Evolutionary conservation across 1,140 invertebrate genomes (phyloP).

Genomic region (Lasioglossum albipes): DNA sequence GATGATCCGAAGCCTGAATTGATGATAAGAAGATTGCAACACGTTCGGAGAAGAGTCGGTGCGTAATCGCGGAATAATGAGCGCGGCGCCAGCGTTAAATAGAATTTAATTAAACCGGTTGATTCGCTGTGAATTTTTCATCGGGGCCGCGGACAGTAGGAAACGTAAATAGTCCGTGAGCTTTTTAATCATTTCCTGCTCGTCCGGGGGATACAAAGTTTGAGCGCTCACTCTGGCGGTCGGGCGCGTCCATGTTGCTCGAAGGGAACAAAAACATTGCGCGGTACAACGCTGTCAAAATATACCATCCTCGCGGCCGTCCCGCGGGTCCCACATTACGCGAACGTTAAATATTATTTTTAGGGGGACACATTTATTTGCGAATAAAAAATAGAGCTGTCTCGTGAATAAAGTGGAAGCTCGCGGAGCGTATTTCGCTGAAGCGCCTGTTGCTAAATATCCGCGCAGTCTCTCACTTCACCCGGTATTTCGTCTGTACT

Average conservation of each 20-base stretch:
- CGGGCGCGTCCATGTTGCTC: conserved; percentile 56
- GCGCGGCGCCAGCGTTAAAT: conserved; percentile 16
- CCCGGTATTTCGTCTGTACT: not conserved
- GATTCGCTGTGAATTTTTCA: conserved; percentile 57
- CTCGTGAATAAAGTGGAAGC: conserved; percentile 68
- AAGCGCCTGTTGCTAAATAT: conserved; percentile 68
- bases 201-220: conserved; percentile 58
- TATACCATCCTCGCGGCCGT: conserved; percentile 58
- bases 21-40: too few species aligned
- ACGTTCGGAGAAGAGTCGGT: not conserved
- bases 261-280: conserved; percentile 68
- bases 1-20: too few species aligned
- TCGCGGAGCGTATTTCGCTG: conserved; percentile 65
- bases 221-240: not conserved
- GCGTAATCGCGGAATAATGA: conserved; percentile 28
- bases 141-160: conserved; percentile 48
- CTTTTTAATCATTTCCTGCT: conserved; percentile 66
- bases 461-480: conserved; percentile 40
- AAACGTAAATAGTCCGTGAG: conserved; percentile 66
- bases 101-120: conserved; percentile 38
- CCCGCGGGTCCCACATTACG: conserved; percentile 66
- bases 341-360: conserved; percentile 71
- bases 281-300: conserved; percentile 64
- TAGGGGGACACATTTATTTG: conserved; percentile 69
- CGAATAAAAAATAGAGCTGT: conserved; percentile 69